Evolutionary conservation across 2,888 invertebrate species (phyloP), one percentile per base, ranked within the genome.

Genomic region (Drosophila ustulata): DNA sequence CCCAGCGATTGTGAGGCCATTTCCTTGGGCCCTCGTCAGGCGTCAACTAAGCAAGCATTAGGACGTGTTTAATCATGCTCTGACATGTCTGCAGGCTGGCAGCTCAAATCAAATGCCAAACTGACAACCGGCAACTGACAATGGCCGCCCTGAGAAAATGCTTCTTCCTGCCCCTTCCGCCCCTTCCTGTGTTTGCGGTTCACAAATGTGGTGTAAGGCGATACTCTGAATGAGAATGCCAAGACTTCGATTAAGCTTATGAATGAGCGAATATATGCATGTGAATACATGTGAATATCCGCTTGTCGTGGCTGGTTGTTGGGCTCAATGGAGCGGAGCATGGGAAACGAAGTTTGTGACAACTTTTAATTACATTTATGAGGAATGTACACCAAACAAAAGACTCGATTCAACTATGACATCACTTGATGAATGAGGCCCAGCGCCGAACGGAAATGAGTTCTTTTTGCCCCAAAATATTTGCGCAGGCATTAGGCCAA

Each of bases 311-410:
- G 30, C 30, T 7, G 30, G 6, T 6, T 66, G 25, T 18, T 41
- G 71, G 25, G 25, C 67, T 51, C 72, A 72, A 66, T 72, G 72
- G 64, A 73, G 73, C 72, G 59, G 18, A 55, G 80, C 70, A 72
- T 65, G 73, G 46, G 63, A 64, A 61, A 49, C 64, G 59, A 79
- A 67, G 41, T 71, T 84, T 73, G 88, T 78, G 83, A 86, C 84
- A 85, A 88, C 76, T 82, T 88, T 88, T 84, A 84, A 84, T 84
- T 88, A 84, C 83, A 88, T 66, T 70, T 59, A 59, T 57, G 65
- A 62, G 59, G 66, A 74, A 74, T 66, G 62, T 50, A 55, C 26
- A 61, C 55, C 53, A 37, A 11, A 37, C 9, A 32, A 57, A 52
- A 68, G 37, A 49, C 34, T 8, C 39, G 18, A 13, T 7, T 41